Conservation (phyloP, 2,888 invertebrate genomes). For the Erpobdella octoculata region DNA sequence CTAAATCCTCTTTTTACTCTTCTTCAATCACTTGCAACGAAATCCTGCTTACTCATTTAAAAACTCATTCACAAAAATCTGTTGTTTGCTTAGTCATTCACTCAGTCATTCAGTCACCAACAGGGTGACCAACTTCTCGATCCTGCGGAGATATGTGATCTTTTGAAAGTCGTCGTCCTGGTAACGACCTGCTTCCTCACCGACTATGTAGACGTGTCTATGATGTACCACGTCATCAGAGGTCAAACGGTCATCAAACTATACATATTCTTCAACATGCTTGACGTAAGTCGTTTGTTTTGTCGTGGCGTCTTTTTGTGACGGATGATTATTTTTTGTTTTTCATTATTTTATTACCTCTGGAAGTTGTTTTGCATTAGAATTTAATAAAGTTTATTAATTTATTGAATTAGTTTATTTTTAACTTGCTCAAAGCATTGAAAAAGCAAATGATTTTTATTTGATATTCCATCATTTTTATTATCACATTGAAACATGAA, state of each 20-base stretch:
- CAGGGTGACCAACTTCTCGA: conserved; percentile 41
- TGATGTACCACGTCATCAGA: conserved; percentile 80
- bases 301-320: conserved; percentile 9
- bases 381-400: no score
- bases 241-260: conserved; percentile 97
- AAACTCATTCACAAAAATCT: neutral
- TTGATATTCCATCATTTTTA: neutral
- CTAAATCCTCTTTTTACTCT: neutral
- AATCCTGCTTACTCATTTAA: no score
- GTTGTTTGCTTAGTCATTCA: neutral
- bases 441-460: no score
- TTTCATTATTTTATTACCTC: no score
- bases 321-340: no score
- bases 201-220: conserved; percentile 88
- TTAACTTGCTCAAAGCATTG: no score
- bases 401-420: no score
- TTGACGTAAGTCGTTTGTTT: conserved; percentile 64
- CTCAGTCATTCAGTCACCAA: no score
- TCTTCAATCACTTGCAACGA: no score
- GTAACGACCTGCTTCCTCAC: conserved; percentile 70
- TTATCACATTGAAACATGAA: neutral
- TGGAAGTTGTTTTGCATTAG: no score
- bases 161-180: conserved; percentile 75
- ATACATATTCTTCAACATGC: conserved; percentile 98
- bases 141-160: conserved; percentile 73